phyloP scores from a whole-genome alignment of 2,888 invertebrate genomes.

The Eupelmus urozonus region DNA sequence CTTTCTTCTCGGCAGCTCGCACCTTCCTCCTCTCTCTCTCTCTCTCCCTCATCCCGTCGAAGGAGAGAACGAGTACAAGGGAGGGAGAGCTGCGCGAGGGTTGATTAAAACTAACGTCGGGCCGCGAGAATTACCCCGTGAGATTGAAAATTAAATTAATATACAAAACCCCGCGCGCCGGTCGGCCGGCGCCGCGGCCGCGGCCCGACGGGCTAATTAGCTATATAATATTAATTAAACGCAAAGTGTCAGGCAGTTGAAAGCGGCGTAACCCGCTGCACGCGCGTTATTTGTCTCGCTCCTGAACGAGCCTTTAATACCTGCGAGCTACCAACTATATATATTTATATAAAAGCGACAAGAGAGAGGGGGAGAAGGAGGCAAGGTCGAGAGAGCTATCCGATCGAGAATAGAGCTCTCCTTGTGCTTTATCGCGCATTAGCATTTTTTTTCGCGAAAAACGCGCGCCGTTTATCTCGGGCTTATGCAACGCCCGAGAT shows the following conservation, averaged over 20 bases:
- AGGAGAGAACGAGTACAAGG: slow-evolving; percentile 44
- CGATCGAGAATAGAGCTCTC: too few relatives aligned
- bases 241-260: slow-evolving; percentile 38
- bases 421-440: slow-evolving; percentile 9
- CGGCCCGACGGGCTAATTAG: slow-evolving; percentile 74
- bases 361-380: too few relatives aligned
- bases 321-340: not conserved
- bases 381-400: not conserved
- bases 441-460: not conserved
- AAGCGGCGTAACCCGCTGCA: not conserved
- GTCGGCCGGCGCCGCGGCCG: slow-evolving; percentile 41
- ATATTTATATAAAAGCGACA: too few relatives aligned
- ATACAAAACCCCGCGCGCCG: slow-evolving; percentile 72
- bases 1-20: slow-evolving; percentile 24
- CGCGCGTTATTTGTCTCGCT: too few relatives aligned
- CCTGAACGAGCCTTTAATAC: too few relatives aligned
- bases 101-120: slow-evolving; percentile 72
- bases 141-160: slow-evolving; percentile 78
- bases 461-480: not conserved
- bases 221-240: slow-evolving; percentile 78
- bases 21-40: not conserved
- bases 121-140: slow-evolving; percentile 76
- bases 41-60: slow-evolving; percentile 59
- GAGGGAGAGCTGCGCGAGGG: slow-evolving; percentile 61
- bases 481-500: slow-evolving; percentile 17